These are phyloP conservation scores for Lepeophtheirus nordmannii DNA, from an alignment of 2,888 invertebrate genomes.

Conservation along the genomic window DNA sequence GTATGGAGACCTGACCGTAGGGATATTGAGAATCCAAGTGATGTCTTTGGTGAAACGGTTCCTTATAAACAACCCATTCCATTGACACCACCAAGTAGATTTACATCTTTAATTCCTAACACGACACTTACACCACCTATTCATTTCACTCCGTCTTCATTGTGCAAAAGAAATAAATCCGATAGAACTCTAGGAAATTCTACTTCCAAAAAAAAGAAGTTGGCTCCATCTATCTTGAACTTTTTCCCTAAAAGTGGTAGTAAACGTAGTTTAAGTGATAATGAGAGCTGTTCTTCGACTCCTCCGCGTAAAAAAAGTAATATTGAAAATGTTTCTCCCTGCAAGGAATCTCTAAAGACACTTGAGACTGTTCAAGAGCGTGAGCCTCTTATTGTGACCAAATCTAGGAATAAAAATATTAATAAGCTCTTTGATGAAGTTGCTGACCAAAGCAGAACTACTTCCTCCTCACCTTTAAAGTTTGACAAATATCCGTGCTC, in stretches of 20 bases:
- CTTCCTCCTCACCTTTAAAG: background rate
- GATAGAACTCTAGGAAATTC: background rate
- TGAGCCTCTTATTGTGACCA: background rate
- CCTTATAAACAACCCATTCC: background rate
- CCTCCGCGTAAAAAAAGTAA: background rate
- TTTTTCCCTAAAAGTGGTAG: background rate
- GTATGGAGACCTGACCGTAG: slow-evolving; percentile 2
- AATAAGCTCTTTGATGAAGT: background rate
- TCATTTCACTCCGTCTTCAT: background rate
- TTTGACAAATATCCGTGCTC: slow-evolving; percentile 6
- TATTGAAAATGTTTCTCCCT: background rate
- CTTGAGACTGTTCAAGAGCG: too few relatives aligned
- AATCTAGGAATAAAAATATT: background rate
- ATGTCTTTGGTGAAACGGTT: background rate
- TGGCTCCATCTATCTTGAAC: background rate
- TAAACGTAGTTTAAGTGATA: background rate
- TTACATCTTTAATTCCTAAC: background rate
- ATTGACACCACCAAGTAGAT: background rate
- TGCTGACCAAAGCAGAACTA: background rate
- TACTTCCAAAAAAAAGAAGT: background rate
- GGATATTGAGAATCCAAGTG: background rate
- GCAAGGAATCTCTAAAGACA: background rate
- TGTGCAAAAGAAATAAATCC: background rate
- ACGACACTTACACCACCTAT: background rate
- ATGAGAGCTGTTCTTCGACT: too few relatives aligned